Conservation (phyloP, 2,113 vertebrate species). For the Chaenocephalus aceratus region DNA sequence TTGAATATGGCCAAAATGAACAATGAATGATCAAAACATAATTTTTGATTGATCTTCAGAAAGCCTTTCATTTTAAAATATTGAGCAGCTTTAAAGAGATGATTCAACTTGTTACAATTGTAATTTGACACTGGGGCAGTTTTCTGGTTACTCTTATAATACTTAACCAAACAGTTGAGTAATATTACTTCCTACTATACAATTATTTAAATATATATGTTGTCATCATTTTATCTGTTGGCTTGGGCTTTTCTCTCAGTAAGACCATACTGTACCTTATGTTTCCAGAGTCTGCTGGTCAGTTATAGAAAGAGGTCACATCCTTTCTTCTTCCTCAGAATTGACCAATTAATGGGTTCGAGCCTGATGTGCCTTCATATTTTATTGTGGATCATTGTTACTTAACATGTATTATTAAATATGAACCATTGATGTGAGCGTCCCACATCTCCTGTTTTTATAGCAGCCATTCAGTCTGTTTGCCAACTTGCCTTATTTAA, state of each 20-base stretch:
- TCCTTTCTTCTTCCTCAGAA: background rate
- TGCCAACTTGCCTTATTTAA: conserved; percentile 32
- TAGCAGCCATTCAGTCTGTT: conserved; percentile 20
- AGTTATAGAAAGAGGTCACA: background rate
- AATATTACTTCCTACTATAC: background rate
- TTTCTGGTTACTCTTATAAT: background rate
- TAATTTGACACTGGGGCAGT: background rate
- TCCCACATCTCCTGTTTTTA: conserved; percentile 8
- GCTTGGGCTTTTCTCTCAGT: background rate
- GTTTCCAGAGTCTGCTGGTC: background rate
- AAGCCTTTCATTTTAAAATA: background rate
- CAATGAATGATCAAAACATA: background rate
- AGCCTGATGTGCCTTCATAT: background rate
- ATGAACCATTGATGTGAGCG: background rate
- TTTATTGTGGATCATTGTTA: conserved; percentile 5
- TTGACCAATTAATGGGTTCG: background rate
- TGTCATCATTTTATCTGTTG: background rate
- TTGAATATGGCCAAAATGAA: background rate
- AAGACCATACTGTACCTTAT: background rate
- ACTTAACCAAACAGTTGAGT: background rate
- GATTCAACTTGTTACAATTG: background rate
- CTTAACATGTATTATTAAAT: conserved; percentile 38
- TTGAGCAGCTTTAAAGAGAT: background rate
- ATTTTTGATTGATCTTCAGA: background rate
- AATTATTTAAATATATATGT: background rate